Base-by-base conservation (phyloP, 2,113 vertebrate species). In the Neopipo cinnamomea region DNA sequence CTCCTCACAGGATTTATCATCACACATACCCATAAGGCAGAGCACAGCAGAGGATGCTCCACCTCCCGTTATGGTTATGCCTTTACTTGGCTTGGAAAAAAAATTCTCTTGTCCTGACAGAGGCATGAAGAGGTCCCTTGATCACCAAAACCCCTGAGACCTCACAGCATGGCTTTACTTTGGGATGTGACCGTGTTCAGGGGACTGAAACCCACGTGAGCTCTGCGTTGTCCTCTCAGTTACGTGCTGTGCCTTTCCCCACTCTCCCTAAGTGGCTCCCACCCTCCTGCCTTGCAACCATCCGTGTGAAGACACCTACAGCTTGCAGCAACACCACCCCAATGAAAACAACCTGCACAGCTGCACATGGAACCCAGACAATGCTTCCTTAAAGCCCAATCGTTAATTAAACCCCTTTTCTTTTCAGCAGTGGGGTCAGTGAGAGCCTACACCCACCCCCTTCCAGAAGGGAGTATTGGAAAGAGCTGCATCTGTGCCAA, bases 341-440 rank as follows among this genome's bases (percentile, higher is more conserved):
- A 12, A 17, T 1, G 11, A 62, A 35, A 58, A n/a, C 27, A 41
- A 6, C n/a, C 41, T 23, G 30, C 2, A 2, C 19, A 62, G 37
- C 31, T 37, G n/a, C 76, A 17, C 1, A 0, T 17, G 33, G 39
- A 33, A 25, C 53, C 39, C 22, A 22, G 35, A 8, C 14, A 4
- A 0, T 1, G 5, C 53, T 44, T 35, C 31, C 13, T 25, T 4
- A 21, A n/a, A 53, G 17, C 50, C 23, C 55, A 30, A 2, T 1
- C 10, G 58, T 20, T 14, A 55, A 13, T 19, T 53, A 28, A 85
- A 49, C 1, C 25, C n/a, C 68, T 67, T 66, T 56, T 44, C 56
- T 49, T 49, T 33, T 22, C 71, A 39, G 67, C 12, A 1, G 6
- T 4, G 37, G 6, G 50, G 25, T 30, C 61, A 67, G 14, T 3